These are phyloP conservation scores for Pelagia noctiluca DNA, from an alignment of 30 jellyfish, hydroid and myxozoan species.

Conservation along the genomic window DNA sequence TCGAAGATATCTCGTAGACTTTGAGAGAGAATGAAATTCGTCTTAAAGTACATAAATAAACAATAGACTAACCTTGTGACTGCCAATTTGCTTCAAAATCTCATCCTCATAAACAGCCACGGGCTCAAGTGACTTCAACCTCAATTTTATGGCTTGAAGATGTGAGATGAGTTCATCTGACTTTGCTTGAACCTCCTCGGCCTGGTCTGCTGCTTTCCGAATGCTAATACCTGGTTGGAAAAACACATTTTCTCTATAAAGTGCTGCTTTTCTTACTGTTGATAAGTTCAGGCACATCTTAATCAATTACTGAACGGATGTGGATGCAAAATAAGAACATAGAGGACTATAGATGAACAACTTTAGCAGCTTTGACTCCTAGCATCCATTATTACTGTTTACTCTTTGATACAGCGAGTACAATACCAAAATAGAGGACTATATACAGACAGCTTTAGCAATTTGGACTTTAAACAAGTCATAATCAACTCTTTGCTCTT, in stretches of 20 bases:
- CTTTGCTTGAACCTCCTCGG: constrained; percentile 85
- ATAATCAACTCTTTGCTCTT: too few species aligned
- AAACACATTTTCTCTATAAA: neutral
- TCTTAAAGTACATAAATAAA: neutral
- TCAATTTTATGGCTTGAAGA: constrained; percentile 66
- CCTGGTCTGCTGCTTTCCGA: constrained; percentile 96
- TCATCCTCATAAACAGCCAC: constrained; percentile 91
- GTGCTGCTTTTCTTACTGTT: neutral
- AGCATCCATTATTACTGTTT: too few species aligned
- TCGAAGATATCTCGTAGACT: too few species aligned
- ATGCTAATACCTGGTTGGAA: constrained; percentile 82
- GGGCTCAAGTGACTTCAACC: constrained; percentile 78
- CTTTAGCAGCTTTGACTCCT: too few species aligned
- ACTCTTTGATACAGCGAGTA: too few species aligned
- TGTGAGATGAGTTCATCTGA: constrained; percentile 74
- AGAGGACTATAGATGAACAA: neutral
- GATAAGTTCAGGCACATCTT: neutral
- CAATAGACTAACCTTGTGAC: constrained; percentile 46
- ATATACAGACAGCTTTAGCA: too few species aligned
- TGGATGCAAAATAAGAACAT: neutral
- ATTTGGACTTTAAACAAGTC: too few species aligned
- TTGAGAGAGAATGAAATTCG: neutral
- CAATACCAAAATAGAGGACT: too few species aligned
- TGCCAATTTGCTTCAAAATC: constrained; percentile 73
- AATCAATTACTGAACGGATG: too few species aligned